These are phyloP conservation scores for Embidobia sp. DNA, from an alignment of 2,888 invertebrate genomes.

Conservation along the genomic window DNA sequence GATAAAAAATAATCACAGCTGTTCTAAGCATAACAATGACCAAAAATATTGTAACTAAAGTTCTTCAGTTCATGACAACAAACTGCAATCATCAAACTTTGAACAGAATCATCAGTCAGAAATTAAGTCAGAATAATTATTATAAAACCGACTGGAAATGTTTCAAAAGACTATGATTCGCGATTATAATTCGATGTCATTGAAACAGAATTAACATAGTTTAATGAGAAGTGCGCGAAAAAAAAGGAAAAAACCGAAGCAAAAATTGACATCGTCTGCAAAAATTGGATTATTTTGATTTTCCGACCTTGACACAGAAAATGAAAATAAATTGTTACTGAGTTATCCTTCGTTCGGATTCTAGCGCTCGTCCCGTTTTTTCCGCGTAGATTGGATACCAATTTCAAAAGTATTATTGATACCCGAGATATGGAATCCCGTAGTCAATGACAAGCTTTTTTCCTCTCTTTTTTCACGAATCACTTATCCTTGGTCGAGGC, in stretches of 20 bases:
- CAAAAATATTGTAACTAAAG: no score
- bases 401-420: slow-evolving; percentile 15
- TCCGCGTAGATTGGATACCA: slow-evolving; percentile 27
- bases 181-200: no score
- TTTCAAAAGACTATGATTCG: no score
- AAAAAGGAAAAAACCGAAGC: no score
- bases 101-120: no score
- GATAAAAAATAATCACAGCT: no score
- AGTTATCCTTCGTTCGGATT: slow-evolving; percentile 2
- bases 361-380: no score
- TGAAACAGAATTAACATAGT: slow-evolving; percentile 8
- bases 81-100: no score
- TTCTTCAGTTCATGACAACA: no score
- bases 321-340: background rate
- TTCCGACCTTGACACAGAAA: slow-evolving; percentile 11
- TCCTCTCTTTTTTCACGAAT: slow-evolving; percentile 13
- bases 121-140: no score
- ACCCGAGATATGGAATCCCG: slow-evolving; percentile 29
- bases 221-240: background rate
- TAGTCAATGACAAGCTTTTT: slow-evolving; percentile 21
- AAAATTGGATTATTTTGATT: slow-evolving; percentile 10
- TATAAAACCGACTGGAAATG: no score
- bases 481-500: slow-evolving; percentile 28
- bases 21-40: no score
- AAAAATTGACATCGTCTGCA: background rate